These are phyloP conservation scores for Tadarida brasiliensis DNA, from an alignment of 2,797 vertebrate genomes.

Conservation along the genomic window DNA sequence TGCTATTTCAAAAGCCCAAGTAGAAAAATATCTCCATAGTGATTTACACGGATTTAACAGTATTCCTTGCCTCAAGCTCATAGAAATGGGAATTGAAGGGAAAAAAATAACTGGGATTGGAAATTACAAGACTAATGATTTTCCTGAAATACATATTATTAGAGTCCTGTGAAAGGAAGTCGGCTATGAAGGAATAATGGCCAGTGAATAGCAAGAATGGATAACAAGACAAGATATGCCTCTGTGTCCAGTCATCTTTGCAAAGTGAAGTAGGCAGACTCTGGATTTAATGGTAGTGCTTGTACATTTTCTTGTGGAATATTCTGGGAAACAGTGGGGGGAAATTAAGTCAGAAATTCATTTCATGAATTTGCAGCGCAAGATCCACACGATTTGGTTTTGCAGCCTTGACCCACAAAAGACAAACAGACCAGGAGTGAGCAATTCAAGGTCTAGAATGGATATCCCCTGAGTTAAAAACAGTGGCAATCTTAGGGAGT, in stretches of 20 bases:
- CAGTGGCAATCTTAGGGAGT: background rate
- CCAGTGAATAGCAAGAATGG: background rate
- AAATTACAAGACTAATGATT: background rate
- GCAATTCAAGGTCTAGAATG: background rate
- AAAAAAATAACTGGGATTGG: background rate
- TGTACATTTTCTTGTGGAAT: background rate
- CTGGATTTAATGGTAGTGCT: background rate
- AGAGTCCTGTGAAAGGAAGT: background rate
- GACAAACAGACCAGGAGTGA: background rate
- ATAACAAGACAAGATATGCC: background rate
- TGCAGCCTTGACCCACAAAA: background rate
- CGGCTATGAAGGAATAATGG: background rate
- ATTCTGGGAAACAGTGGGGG: background rate
- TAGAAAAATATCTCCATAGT: background rate
- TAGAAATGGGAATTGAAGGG: background rate
- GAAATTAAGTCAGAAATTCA: background rate
- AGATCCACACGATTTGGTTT: background rate
- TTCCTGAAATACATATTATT: background rate
- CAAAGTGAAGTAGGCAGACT: background rate
- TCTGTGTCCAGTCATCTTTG: background rate
- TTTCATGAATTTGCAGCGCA: background rate
- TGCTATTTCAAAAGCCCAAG: background rate
- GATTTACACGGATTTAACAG: background rate
- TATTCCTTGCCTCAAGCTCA: background rate
- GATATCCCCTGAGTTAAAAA: background rate